Conservation (phyloP, 2,113 vertebrate species). For the Nasalis larvatus region DNA sequence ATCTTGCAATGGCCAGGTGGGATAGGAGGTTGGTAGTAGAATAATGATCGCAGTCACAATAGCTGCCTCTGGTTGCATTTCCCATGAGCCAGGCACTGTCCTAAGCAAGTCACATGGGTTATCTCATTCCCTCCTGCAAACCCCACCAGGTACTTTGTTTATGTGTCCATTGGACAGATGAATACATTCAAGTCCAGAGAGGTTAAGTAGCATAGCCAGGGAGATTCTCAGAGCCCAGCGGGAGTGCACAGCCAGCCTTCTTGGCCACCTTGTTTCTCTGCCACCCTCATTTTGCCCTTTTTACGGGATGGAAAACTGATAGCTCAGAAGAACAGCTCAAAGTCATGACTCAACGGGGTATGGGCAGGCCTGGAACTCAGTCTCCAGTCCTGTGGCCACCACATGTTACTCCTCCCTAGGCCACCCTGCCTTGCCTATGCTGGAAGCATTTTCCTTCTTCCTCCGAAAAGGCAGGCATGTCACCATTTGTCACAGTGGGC, state of each 20-base stretch:
- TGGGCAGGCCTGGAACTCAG: not conserved
- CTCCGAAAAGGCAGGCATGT: conserved; percentile 62
- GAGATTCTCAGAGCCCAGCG: not conserved
- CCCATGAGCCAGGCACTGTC: not conserved
- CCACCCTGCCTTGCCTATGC: rapidly evolving
- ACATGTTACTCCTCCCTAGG: rapidly evolving
- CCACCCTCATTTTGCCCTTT: not conserved
- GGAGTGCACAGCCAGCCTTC: no score
- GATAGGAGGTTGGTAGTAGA: rapidly evolving
- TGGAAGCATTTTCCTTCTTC: not conserved
- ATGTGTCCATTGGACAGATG: not conserved
- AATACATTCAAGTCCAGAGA: not conserved
- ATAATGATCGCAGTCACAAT: not conserved
- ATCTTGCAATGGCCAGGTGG: rapidly evolving
- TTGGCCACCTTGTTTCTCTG: not conserved
- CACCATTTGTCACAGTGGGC: conserved; percentile 79
- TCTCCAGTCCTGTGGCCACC: not conserved
- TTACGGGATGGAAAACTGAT: not conserved
- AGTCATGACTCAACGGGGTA: not conserved
- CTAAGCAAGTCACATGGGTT: not conserved
- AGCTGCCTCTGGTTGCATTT: not conserved
- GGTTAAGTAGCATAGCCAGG: not conserved
- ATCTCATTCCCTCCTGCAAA: not conserved
- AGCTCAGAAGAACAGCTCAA: not conserved
- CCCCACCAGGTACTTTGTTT: not conserved